A percentile compares a stretch with the other conserved stretches of the same genome.
Conservation (phyloP, 2,888 invertebrate genomes). For the Seira sanloemensis region DNA sequence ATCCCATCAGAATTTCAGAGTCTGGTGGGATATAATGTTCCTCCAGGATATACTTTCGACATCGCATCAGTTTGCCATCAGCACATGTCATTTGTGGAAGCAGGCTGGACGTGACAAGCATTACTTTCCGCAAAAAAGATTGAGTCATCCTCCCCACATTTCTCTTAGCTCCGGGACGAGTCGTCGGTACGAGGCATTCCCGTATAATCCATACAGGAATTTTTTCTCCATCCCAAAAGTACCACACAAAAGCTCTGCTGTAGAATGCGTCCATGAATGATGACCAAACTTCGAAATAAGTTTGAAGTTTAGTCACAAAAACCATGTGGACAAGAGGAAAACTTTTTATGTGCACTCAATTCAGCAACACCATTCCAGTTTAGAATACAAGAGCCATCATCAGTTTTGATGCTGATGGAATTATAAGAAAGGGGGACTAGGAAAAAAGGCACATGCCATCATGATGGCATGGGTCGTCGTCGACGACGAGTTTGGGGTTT, state of each 20-base stretch:
- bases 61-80: constrained; percentile 65
- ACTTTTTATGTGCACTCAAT: constrained; percentile 1
- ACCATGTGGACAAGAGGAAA: constrained; percentile 9
- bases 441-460: constrained; percentile 52
- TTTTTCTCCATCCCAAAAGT: constrained; percentile 18
- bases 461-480: constrained; percentile 24
- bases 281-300: constrained; percentile 54
- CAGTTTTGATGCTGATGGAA: background rate
- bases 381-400: background rate
- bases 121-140: constrained; percentile 29
- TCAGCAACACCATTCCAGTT: background rate
- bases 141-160: background rate
- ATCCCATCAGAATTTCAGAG: background rate
- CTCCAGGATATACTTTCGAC: constrained; percentile 46
- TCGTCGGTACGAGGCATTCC: background rate
- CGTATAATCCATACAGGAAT: constrained; percentile 39
- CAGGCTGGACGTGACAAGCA: constrained; percentile 53
- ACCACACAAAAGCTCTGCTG: background rate
- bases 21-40: constrained; percentile 34
- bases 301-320: constrained; percentile 16
- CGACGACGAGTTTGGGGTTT: constrained; percentile 25
- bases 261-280: constrained; percentile 37
- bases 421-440: background rate
- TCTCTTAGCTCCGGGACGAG: constrained; percentile 2
- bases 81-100: constrained; percentile 66